Conservation (phyloP, 2,888 invertebrate genomes). For the Mythimna vitellina region DNA sequence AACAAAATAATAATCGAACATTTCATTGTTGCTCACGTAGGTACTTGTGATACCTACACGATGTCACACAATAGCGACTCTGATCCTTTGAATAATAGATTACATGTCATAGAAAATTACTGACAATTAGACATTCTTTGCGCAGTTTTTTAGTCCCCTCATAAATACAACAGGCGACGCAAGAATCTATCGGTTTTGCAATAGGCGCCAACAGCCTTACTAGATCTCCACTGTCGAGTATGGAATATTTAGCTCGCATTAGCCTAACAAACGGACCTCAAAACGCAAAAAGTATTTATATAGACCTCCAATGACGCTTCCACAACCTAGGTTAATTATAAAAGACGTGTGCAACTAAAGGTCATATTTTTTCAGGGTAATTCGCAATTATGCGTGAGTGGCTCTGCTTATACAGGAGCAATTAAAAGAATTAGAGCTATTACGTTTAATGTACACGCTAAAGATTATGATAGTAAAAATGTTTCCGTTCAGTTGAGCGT, state of each 20-base stretch:
- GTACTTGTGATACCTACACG: constrained; percentile 22
- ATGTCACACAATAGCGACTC: constrained; percentile 34
- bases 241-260: neutral
- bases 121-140: constrained; percentile 58
- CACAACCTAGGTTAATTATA: constrained; percentile 71
- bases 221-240: neutral
- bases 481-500: constrained; percentile 68
- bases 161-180: neutral
- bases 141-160: constrained; percentile 38
- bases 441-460: constrained; percentile 73
- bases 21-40: constrained; percentile 55
- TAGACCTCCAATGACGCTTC: constrained; percentile 62
- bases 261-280: constrained; percentile 17
- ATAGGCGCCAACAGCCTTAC: neutral
- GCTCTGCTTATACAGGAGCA: constrained; percentile 71
- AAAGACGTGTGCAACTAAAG: constrained; percentile 77
- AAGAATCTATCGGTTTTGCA: constrained; percentile 6
- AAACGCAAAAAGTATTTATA: constrained; percentile 44
- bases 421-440: constrained; percentile 84
- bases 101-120: constrained; percentile 61
- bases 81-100: constrained; percentile 62
- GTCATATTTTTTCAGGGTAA: constrained; percentile 79
- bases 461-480: constrained; percentile 76
- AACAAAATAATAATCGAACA: constrained; percentile 41
- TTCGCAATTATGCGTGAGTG: constrained; percentile 79